These are phyloP conservation scores for Lates japonicus DNA, from an alignment of 2,797 vertebrate genomes.

Conservation along the genomic window DNA sequence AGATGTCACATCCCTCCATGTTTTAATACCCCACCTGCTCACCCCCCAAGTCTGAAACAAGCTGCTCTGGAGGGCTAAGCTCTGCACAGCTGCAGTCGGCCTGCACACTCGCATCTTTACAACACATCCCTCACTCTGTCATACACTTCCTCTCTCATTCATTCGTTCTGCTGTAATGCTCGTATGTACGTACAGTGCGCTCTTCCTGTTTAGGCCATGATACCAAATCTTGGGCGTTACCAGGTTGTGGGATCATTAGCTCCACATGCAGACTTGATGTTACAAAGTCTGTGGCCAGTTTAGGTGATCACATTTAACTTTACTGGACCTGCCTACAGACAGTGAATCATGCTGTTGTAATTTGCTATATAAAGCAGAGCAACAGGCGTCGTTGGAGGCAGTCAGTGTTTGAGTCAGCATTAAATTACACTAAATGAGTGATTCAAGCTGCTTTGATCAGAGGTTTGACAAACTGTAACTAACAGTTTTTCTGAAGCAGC, in stretches of 20 bases:
- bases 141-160: constrained; percentile 29
- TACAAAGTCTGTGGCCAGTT: constrained; percentile 51
- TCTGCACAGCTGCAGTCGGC: constrained; percentile 53
- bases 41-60: constrained; percentile 38
- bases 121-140: constrained; percentile 34
- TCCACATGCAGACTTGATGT: constrained; percentile 45
- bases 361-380: constrained; percentile 61
- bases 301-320: constrained; percentile 49
- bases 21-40: constrained; percentile 59
- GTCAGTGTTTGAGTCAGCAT: constrained; percentile 45
- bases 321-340: constrained; percentile 43
- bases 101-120: constrained; percentile 40
- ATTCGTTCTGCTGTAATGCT: constrained; percentile 10
- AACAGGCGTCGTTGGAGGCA: constrained; percentile 28
- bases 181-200: neutral
- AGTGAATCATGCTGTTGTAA: constrained; percentile 62
- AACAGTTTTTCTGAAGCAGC: constrained; percentile 6
- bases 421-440: constrained; percentile 16
- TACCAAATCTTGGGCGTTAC: constrained; percentile 8
- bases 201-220: constrained; percentile 18
- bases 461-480: constrained; percentile 23
- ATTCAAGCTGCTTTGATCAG: constrained; percentile 31
- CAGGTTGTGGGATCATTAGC: constrained; percentile 42
- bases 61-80: constrained; percentile 23
- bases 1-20: no score